Percentiles rank a stretch among this genome's conserved stretches.
Conservation (phyloP, 2,113 vertebrate genomes). For the Mirza zaza region DNA sequence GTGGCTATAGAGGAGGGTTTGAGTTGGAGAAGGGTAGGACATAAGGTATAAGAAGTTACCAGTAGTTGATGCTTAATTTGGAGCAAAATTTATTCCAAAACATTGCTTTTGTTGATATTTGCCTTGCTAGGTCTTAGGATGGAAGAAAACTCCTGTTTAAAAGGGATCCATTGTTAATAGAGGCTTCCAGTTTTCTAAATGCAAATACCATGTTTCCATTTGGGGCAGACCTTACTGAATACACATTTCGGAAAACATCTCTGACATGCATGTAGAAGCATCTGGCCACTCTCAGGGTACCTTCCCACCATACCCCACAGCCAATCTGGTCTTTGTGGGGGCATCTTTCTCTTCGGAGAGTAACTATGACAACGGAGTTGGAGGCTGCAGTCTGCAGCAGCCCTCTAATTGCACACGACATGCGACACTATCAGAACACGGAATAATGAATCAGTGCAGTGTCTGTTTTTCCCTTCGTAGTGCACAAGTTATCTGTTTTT, state of each 20-base stretch:
- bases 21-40: background rate
- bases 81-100: conserved; percentile 7
- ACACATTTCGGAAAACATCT: background rate
- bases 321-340: conserved; percentile 60
- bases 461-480: background rate
- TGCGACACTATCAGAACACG: background rate
- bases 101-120: background rate
- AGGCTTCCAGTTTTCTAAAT: background rate
- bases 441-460: background rate
- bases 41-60: background rate
- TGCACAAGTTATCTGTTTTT: background rate
- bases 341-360: conserved; percentile 31
- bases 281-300: conserved; percentile 30
- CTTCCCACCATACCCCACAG: conserved; percentile 10
- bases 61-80: background rate
- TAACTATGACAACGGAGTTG: conserved; percentile 63
- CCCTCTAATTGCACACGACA: background rate
- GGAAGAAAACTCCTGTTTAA: conserved; percentile 11
- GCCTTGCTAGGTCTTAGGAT: background rate
- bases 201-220: background rate
- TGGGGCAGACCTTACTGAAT: background rate
- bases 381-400: background rate
- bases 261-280: background rate
- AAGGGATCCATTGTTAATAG: background rate
- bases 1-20: background rate